Percentiles rank a stretch among this genome's conserved stretches.
Conservation (phyloP, 2,113 vertebrate species). For the Zingel zingel region DNA sequence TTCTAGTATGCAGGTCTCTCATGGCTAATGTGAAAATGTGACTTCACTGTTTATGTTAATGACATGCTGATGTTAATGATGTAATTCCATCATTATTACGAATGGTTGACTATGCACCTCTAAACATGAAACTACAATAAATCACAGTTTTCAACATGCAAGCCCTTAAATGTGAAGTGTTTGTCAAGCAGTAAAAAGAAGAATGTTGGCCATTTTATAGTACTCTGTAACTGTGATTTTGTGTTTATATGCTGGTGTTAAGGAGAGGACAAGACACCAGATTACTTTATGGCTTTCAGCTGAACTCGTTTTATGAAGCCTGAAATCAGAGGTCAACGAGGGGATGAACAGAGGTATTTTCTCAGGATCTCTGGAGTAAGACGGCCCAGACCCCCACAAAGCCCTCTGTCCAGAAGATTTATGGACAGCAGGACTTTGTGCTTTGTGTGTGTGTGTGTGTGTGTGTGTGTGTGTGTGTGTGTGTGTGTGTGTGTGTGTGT, state of each 20-base stretch:
- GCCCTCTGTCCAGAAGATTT: constrained; percentile 56
- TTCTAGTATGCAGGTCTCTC: not conserved
- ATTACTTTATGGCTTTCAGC: constrained; percentile 63
- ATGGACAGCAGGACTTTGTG: constrained; percentile 28
- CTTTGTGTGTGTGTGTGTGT: not conserved
- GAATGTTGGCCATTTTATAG: constrained; percentile 40
- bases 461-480: not conserved
- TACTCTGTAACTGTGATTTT: constrained; percentile 19
- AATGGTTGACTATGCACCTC: not conserved
- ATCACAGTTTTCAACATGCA: constrained; percentile 18
- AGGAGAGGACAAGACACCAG: constrained; percentile 43
- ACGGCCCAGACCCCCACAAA: constrained; percentile 42
- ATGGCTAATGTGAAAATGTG: constrained; percentile 16
- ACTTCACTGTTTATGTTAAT: constrained; percentile 24
- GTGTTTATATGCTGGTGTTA: constrained; percentile 50
- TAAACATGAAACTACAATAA: constrained; percentile 11
- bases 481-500: not conserved
- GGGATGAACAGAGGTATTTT: constrained; percentile 62
- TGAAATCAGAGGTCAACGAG: constrained; percentile 72
- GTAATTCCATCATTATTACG: constrained; percentile 20
- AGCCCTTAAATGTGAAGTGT: constrained; percentile 13
- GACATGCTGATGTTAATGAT: not conserved
- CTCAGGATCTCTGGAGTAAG: constrained; percentile 57
- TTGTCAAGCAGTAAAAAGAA: constrained; percentile 28
- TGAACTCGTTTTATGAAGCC: constrained; percentile 67